phyloP scores from a whole-genome alignment of 35 echinoderm and acorn worm species.

The Nesometra sesokonis region DNA sequence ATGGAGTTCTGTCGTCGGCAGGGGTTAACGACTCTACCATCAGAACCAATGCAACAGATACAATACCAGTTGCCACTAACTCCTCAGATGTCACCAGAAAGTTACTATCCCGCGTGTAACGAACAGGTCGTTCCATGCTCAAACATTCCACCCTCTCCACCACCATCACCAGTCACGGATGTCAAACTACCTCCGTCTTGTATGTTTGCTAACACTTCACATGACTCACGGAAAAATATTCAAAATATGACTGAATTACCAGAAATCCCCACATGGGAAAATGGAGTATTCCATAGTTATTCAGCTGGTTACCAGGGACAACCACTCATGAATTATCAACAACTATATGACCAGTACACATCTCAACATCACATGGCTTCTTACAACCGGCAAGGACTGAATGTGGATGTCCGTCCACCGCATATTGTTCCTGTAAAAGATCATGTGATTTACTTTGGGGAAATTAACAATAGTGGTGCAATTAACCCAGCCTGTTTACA shows the following conservation, averaged over 20 bases:
- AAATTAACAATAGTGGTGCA: conserved; percentile 60
- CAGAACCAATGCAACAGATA: conserved; percentile 4
- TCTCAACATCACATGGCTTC: background rate
- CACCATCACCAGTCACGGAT: background rate
- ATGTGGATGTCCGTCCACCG: background rate
- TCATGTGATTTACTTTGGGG: conserved; percentile 22
- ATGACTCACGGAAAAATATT: conserved; percentile 38
- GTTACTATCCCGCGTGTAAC: conserved; percentile 17
- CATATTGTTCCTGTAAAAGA: background rate
- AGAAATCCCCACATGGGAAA: conserved; percentile 26
- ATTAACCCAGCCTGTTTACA: conserved; percentile 63
- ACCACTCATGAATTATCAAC: background rate
- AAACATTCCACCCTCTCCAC: conserved; percentile 13
- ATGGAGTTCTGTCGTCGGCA: conserved; percentile 46
- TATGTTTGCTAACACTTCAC: conserved; percentile 6
- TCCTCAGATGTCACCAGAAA: conserved; percentile 60
- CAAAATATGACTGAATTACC: conserved; percentile 17
- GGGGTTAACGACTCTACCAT: conserved; percentile 13
- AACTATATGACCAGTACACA: background rate
- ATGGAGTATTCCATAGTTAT: background rate
- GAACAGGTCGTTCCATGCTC: background rate
- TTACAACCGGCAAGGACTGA: background rate
- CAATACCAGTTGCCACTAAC: conserved; percentile 48
- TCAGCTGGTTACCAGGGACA: background rate
- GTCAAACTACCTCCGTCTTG: conserved; percentile 21